A percentile compares a stretch with the other conserved stretches of the same genome.
Evolutionary conservation across 2,113 vertebrate genomes (phyloP).

Genomic region (Sylvietta virens): DNA sequence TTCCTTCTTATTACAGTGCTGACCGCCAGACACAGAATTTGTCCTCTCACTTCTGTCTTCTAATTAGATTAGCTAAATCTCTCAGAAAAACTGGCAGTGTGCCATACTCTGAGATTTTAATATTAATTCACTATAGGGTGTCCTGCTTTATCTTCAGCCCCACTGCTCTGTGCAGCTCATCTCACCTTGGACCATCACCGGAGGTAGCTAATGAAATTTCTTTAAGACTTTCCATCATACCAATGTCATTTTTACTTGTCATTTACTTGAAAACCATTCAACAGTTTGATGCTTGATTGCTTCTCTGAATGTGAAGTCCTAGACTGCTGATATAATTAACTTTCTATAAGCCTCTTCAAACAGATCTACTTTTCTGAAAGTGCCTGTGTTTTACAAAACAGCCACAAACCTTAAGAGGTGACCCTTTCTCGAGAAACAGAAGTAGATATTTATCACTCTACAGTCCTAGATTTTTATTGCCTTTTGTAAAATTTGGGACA

Average conservation of each 20-base stretch:
- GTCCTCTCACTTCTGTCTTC: background rate
- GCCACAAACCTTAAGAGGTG: background rate
- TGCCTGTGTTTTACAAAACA: background rate
- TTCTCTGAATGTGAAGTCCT: background rate
- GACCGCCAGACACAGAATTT: background rate
- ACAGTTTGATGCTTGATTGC: background rate
- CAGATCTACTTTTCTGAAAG: background rate
- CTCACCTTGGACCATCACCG: background rate
- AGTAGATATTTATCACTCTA: background rate
- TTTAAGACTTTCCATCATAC: background rate
- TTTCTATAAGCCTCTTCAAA: background rate
- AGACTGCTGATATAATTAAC: background rate
- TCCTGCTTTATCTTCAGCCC: background rate
- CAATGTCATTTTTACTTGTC: background rate
- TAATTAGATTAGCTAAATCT: constrained; percentile 11
- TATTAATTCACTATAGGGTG: background rate
- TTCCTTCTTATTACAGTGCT: background rate
- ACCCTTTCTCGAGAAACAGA: background rate
- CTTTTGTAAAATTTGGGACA: background rate
- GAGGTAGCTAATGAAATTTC: background rate
- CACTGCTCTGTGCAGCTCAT: background rate
- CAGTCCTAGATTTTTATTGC: background rate
- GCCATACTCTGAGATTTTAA: background rate
- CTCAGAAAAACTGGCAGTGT: background rate
- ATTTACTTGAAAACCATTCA: background rate